Base-by-base conservation (phyloP, 2,113 vertebrate genomes). In the Barbus barbus region DNA sequence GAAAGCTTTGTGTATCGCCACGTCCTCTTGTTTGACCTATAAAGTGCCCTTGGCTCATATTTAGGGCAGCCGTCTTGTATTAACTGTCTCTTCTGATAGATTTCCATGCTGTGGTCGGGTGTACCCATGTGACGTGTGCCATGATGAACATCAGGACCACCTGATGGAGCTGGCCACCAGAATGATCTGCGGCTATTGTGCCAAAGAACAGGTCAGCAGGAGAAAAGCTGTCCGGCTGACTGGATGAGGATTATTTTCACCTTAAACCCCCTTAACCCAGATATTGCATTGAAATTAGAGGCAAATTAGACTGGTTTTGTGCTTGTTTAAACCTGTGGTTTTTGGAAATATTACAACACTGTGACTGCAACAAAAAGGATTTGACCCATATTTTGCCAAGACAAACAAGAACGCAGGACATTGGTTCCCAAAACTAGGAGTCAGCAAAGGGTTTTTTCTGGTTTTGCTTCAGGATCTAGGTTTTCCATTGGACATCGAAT, bases 121-220 rank as follows among this genome's bases (percentile, higher is more conserved):
- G 5, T 96, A 95, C 81, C 92, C 95, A 20, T 96, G 95, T 84
- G 94, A 95, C 28, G 79, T 44, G 12, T 96, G 95, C 84, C 95
- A 96, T 4, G 93, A 95, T 33, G 91, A 92, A 81, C 92, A 92
- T 84, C 95, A 96, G 89, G 93, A 95, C 87, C 95, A 96, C 78
- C 90, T 89, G 41, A 95, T 95, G 95, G 95, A 96, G 79, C 91
- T 94, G 65, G 95, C 95, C 61, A 92, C 87, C 26, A 92, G 95
- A 51, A 96, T 96, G 95, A 91, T 96, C 67, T 96, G 95, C 80
- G 95, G 95, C 36, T 87, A 88, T 89, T 96, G 95, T 75, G 94
- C 94, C 74, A 95, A 95, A 89, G 95, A 96, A 77, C 95, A 96
- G 92, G 95, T 95, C 69, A 90, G 82, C 24, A 22, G 5, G n/a